A percentile compares a stretch with the other conserved stretches of the same genome.
phyloP scores from a whole-genome alignment of 1,140 invertebrate genomes.

The Trichoplusia ni region DNA sequence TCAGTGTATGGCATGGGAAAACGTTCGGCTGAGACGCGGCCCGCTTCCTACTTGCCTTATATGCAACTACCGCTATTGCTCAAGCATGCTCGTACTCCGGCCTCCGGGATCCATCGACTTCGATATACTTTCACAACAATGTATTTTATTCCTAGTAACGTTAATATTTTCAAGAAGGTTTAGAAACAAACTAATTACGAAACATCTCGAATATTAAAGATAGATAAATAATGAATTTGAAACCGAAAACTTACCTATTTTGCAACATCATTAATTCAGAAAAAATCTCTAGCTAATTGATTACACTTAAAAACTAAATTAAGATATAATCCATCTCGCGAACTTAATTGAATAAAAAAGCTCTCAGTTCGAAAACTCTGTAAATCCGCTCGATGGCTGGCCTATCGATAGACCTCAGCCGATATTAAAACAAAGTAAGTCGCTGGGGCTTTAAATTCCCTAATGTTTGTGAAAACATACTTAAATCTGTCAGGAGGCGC shows the following conservation, averaged over 20 bases:
- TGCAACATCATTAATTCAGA: too few species aligned
- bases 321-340: neutral
- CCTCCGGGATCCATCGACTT: neutral
- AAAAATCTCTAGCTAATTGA: neutral
- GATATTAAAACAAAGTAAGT: constrained; percentile 69
- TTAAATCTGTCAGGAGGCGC: constrained; percentile 76
- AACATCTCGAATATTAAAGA: too few species aligned
- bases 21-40: constrained; percentile 45
- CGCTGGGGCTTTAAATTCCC: constrained; percentile 71
- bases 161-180: neutral
- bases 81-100: constrained; percentile 4
- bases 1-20: constrained; percentile 68
- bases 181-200: too few species aligned
- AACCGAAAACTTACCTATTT: too few species aligned
- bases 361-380: constrained; percentile 34
- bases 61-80: constrained; percentile 49
- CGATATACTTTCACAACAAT: constrained; percentile 8
- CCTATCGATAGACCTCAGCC: constrained; percentile 47
- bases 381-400: constrained; percentile 53
- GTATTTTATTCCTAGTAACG: constrained; percentile 2
- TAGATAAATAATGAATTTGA: too few species aligned
- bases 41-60: constrained; percentile 69
- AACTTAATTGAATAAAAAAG: neutral
- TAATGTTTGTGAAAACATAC: constrained; percentile 78
- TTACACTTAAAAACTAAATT: neutral